A percentile compares a stretch with the other conserved stretches of the same genome.
These are phyloP conservation scores for Eurosta solidaginis DNA, from an alignment of 1,140 invertebrate species.

Conservation along the genomic window DNA sequence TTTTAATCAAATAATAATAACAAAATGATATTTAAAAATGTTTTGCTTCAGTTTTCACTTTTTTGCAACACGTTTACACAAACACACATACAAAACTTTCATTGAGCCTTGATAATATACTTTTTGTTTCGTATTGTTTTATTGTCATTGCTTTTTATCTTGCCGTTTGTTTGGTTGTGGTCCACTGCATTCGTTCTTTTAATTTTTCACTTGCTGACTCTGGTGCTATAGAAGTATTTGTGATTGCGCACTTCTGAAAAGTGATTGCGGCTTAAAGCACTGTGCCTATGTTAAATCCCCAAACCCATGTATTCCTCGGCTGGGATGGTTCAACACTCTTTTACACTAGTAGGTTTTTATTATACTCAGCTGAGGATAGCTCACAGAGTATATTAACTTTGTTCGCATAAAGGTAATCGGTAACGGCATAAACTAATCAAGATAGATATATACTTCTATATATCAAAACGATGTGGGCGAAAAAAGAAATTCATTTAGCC, in stretches of 20 bases:
- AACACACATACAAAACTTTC: background rate
- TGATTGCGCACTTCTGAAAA: no score
- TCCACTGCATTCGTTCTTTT: background rate
- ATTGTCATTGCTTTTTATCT: background rate
- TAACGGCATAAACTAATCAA: no score
- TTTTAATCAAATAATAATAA: conserved; percentile 23
- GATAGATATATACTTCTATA: no score
- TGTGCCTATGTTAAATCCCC: background rate
- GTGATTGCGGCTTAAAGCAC: conserved; percentile 29
- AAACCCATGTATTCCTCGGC: background rate
- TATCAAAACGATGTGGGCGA: no score
- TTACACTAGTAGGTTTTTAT: background rate
- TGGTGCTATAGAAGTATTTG: no score
- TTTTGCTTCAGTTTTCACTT: background rate
- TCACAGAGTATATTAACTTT: no score
- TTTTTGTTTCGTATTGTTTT: background rate
- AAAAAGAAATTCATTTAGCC: no score
- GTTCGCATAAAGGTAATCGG: no score
- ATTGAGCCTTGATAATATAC: background rate
- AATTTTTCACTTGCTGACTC: no score
- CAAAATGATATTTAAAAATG: conserved; percentile 16
- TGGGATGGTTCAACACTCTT: background rate
- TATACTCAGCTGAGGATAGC: no score
- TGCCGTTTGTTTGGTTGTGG: background rate
- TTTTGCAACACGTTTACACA: background rate